Base-by-base conservation (phyloP, 2,888 invertebrate genomes). In the Capitulum mitella region DNA sequence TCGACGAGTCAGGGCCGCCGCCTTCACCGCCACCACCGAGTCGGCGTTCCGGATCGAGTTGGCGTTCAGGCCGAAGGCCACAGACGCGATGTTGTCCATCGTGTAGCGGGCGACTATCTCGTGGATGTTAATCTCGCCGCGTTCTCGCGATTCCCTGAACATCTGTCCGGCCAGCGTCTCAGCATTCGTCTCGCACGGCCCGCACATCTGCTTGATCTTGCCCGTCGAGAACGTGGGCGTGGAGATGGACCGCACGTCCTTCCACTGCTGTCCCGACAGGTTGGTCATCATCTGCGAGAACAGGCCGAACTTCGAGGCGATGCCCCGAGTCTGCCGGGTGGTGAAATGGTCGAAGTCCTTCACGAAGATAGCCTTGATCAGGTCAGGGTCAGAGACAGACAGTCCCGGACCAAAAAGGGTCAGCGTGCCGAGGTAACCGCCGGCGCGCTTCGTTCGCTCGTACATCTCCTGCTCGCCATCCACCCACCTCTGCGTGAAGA, bases 11-110 rank as follows among this genome's bases (percentile, higher is more conserved):
- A 26, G 82, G 82, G 80, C 87, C 86, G 29, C 58, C 26, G 19
- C 85, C 82, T 5, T 84, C 83, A 79, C 86, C 82, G n/a, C 83
- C 82, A 78, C 87, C 84, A 32, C 86, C 85, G 77, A 58, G 8
- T 86, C 83, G 0, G 85, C 84, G 75, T 85, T 83, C 83, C 87
- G 84, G 8, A 86, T 88, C 76, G 88, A 84, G 0, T 87, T 88
- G 82, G 87, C 86, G 37, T 86, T 84, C 12, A 86, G 85, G 78
- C 89, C 88, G 1, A 87, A 86, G 80, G 88, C 87, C 80, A 88
- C 84, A 1, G 88, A 87, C 34, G 87, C 83, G 3, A 87, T 85
- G 82, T 88, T 87, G 80, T 86, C 86, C 2, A 85, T 79, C 83
- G 84, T 84, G 80, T 86, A 85, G 51, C 87, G 85, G 79, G 88